phyloP scores from a whole-genome alignment of 2,797 vertebrate genomes.

The Xiphophorus birchmanni region DNA sequence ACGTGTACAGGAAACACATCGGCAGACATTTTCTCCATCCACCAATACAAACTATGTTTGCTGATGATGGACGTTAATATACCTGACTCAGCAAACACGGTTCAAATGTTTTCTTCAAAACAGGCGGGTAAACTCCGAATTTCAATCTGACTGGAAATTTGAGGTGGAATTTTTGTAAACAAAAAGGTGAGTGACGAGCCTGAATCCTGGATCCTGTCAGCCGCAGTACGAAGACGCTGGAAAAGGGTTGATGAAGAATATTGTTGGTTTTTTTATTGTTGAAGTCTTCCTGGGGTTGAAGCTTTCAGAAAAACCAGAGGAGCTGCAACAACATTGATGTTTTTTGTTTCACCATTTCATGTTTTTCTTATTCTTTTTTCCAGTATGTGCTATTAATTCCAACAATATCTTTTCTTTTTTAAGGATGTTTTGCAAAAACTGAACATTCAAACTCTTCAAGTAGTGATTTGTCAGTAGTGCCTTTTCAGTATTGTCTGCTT shows the following conservation, averaged over 20 bases:
- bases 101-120: background rate
- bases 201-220: background rate
- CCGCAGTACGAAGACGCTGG: background rate
- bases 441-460: background rate
- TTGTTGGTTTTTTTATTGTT: background rate
- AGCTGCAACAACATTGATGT: background rate
- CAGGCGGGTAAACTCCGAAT: background rate
- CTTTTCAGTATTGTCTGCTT: slow-evolving; percentile 28
- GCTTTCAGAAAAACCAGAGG: background rate
- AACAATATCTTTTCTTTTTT: background rate
- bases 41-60: background rate
- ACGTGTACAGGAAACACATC: background rate
- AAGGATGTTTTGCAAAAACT: background rate
- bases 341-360: background rate
- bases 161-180: background rate
- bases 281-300: background rate
- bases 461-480: slow-evolving; percentile 9
- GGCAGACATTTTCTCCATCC: background rate
- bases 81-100: background rate
- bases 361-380: background rate
- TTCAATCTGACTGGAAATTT: background rate
- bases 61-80: background rate
- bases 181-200: background rate
- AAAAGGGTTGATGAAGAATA: background rate
- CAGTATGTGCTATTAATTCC: background rate